These are phyloP conservation scores for Bothrops alternatus DNA, from an alignment of 2,797 vertebrate species.

Conservation along the genomic window DNA sequence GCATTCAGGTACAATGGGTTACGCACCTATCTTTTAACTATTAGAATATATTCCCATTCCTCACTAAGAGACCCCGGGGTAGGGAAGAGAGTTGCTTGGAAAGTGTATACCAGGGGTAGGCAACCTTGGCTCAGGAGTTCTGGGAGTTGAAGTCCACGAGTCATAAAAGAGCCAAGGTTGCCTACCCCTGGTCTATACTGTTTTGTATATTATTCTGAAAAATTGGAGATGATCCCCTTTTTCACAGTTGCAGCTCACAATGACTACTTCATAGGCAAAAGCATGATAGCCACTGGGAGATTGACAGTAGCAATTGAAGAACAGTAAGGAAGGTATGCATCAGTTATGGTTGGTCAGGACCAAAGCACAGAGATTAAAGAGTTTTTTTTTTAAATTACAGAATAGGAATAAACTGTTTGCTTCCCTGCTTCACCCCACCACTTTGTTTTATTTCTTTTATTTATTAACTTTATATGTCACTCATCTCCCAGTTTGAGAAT, in stretches of 20 bases:
- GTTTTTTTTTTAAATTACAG: background rate
- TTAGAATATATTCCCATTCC: background rate
- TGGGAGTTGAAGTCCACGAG: no score
- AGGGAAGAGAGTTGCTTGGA: background rate
- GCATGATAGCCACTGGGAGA: background rate
- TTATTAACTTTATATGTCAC: background rate
- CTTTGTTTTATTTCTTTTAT: background rate
- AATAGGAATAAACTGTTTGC: background rate
- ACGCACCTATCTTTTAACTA: background rate
- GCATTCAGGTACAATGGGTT: background rate
- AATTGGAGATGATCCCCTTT: background rate
- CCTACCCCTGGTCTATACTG: no score
- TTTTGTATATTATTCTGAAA: background rate
- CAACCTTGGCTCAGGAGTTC: no score
- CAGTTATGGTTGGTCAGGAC: background rate
- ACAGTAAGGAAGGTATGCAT: background rate
- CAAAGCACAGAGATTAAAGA: background rate
- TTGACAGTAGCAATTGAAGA: background rate
- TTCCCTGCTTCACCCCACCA: background rate
- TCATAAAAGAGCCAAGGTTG: no score
- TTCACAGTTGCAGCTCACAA: background rate
- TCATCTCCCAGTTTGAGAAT: background rate
- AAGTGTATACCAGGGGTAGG: background rate
- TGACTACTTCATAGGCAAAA: background rate
- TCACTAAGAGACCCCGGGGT: background rate